phyloP scores from a whole-genome alignment of 2,888 invertebrate genomes.

The Tigriopus californicus region DNA sequence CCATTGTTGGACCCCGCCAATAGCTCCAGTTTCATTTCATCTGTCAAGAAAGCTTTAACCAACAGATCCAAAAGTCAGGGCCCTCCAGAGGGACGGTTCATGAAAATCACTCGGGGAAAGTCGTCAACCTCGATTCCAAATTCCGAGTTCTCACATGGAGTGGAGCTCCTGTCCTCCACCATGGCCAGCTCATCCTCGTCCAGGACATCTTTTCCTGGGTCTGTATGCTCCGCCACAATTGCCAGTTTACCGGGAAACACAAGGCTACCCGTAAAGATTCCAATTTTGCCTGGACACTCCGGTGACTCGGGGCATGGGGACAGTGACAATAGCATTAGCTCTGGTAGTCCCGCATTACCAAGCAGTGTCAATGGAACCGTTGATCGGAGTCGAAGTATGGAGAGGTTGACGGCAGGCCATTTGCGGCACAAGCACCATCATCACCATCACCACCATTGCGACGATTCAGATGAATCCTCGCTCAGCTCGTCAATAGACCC shows the following conservation, averaged over 20 bases:
- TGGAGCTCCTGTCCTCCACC: too few species aligned
- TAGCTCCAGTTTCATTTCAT: constrained; percentile 8
- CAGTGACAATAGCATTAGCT: neutral
- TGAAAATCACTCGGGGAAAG: too few species aligned
- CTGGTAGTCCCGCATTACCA: neutral
- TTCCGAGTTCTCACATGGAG: too few species aligned
- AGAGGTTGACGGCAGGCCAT: neutral
- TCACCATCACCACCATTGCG: neutral
- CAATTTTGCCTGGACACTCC: neutral
- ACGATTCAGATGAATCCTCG: neutral
- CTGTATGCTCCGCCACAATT: too few species aligned
- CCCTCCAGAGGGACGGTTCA: too few species aligned
- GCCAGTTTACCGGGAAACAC: too few species aligned
- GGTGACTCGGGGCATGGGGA: neutral
- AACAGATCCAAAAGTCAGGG: neutral
- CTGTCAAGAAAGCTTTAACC: constrained; percentile 10
- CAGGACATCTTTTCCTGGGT: too few species aligned
- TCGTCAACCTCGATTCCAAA: too few species aligned
- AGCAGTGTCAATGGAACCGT: neutral
- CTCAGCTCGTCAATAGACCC: neutral
- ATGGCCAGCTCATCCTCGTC: too few species aligned
- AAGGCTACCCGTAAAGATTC: too few species aligned
- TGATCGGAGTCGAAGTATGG: neutral
- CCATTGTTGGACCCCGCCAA: neutral
- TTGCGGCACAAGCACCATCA: neutral